A percentile compares a stretch with the other conserved stretches of the same genome.
These are phyloP conservation scores for Buphagus erythrorhynchus DNA, from an alignment of 2,797 vertebrate species.

Conservation along the genomic window DNA sequence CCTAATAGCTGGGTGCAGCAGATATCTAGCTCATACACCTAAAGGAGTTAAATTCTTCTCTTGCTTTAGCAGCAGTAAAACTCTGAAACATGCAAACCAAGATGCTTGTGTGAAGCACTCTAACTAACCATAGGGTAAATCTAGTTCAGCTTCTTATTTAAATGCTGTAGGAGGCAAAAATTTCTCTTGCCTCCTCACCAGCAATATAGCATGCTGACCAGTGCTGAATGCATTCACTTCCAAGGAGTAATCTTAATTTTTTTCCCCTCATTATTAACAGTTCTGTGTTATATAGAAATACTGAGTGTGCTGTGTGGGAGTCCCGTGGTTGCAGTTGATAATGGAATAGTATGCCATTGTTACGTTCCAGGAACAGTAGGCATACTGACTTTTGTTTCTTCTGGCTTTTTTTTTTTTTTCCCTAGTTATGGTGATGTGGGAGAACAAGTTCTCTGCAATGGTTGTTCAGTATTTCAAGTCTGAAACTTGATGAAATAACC, in stretches of 20 bases:
- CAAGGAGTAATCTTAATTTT: not conserved
- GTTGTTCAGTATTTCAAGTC: slow-evolving; percentile 75
- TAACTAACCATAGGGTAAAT: not conserved
- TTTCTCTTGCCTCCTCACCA: not conserved
- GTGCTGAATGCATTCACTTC: not conserved
- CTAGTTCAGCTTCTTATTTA: not conserved
- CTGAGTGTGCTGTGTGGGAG: not conserved
- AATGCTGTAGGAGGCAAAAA: not conserved
- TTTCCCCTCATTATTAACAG: not conserved
- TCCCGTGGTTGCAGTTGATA: not conserved
- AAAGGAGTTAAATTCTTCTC: not conserved
- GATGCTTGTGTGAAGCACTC: not conserved
- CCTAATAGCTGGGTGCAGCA: not conserved
- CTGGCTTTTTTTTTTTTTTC: not conserved
- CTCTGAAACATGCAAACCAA: not conserved
- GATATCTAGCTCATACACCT: fast-evolving
- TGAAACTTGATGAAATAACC: slow-evolving; percentile 41
- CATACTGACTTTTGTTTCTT: not conserved
- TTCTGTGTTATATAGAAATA: not conserved
- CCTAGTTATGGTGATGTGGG: slow-evolving; percentile 67
- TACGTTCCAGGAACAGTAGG: not conserved
- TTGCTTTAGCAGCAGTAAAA: not conserved
- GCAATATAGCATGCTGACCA: not conserved
- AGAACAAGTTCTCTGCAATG: slow-evolving; percentile 73
- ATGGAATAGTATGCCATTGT: not conserved